Conservation (phyloP, 1,140 invertebrate genomes). For the Gonatopus flavifemur region DNA sequence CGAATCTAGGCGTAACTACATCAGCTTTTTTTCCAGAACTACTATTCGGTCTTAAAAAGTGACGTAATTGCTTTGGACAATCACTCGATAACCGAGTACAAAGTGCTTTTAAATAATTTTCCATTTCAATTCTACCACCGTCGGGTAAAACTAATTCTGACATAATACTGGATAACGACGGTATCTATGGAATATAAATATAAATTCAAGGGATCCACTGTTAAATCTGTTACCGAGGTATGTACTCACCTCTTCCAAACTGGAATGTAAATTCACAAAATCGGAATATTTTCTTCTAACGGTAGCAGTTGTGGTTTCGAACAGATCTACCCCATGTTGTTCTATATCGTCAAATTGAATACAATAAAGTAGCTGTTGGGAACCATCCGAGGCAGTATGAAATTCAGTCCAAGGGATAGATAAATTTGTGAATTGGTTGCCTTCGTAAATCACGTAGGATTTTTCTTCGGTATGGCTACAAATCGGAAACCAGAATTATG, state of each 20-base stretch:
- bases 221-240: neutral
- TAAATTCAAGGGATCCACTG: neutral
- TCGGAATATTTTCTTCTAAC: conserved; percentile 48
- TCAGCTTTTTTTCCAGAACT: conserved; percentile 48
- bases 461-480: conserved; percentile 47
- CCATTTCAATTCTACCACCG: conserved; percentile 47
- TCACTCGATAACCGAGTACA: conserved; percentile 44
- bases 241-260: conserved; percentile 40
- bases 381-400: conserved; percentile 47
- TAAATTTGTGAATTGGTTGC: conserved; percentile 46
- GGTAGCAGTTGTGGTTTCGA: conserved; percentile 50
- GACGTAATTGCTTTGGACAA: conserved; percentile 42
- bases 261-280: conserved; percentile 46
- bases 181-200: conserved; percentile 27
- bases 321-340: conserved; percentile 46
- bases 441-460: conserved; percentile 43
- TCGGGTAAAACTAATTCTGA: conserved; percentile 44
- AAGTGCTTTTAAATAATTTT: conserved; percentile 44
- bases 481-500: conserved; percentile 1
- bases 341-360: conserved; percentile 54
- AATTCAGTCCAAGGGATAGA: conserved; percentile 51
- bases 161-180: conserved; percentile 38
- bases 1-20: conserved; percentile 44
- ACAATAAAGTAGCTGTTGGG: conserved; percentile 52
- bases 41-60: conserved; percentile 48